Evolutionary conservation across 2,113 vertebrate genomes (phyloP).

Genomic region (sheep (Ovis aries)): ARS-UI_Ramb_v3.0 NC_056059.1:9897501-9898000

Average conservation of each 20-base stretch:
- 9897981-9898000: neutral
- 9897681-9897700: neutral
- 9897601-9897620: neutral
- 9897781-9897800: neutral
- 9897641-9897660: neutral
- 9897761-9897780: neutral
- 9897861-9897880: neutral
- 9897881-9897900: neutral
- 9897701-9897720: neutral
- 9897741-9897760: neutral
- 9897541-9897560: neutral
- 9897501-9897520: neutral
- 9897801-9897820: neutral
- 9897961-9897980: neutral
- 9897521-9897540: neutral
- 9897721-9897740: neutral
- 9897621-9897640: neutral
- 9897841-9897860: neutral
- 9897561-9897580: neutral
- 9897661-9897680: neutral
- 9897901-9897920: neutral
- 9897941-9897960: neutral
- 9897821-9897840: neutral
- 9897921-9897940: neutral
- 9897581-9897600: neutral